phyloP scores from a whole-genome alignment of 2,888 invertebrate species.

The Heliconius ismenius region DNA sequence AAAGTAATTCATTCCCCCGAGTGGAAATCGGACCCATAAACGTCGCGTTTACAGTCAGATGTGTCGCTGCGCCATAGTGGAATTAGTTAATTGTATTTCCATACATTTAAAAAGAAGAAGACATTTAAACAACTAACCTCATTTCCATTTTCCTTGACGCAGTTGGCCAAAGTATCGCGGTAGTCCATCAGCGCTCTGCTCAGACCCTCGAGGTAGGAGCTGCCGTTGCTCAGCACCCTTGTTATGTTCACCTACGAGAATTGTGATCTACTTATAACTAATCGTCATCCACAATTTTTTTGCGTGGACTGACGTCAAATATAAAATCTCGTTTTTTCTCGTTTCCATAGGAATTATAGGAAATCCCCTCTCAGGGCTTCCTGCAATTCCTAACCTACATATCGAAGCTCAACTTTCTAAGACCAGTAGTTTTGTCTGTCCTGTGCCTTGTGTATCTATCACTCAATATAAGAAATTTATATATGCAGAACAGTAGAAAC shows the following conservation, averaged over 20 bases:
- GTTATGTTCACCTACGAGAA: conserved; percentile 54
- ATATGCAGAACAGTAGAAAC: no score
- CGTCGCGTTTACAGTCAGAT: no score
- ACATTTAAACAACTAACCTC: conserved; percentile 19
- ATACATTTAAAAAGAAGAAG: background rate
- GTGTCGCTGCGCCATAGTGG: no score
- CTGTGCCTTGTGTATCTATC: background rate
- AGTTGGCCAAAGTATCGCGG: conserved; percentile 55
- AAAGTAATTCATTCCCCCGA: no score
- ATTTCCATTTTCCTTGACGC: conserved; percentile 45
- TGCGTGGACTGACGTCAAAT: background rate
- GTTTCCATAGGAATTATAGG: background rate
- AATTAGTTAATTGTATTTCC: background rate
- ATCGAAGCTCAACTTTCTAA: background rate
- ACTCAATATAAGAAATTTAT: background rate
- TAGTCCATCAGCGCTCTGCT: conserved; percentile 61
- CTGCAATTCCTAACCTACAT: background rate
- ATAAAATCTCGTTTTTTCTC: background rate
- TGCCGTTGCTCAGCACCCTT: conserved; percentile 55
- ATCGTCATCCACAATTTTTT: background rate
- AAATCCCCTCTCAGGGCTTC: background rate
- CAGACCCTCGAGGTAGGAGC: conserved; percentile 66
- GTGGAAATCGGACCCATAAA: no score
- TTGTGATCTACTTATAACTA: background rate
- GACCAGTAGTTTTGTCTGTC: background rate